These are phyloP conservation scores for Dicrostonyx torquatus DNA, from an alignment of 2,797 vertebrate species.

Conservation along the genomic window DNA sequence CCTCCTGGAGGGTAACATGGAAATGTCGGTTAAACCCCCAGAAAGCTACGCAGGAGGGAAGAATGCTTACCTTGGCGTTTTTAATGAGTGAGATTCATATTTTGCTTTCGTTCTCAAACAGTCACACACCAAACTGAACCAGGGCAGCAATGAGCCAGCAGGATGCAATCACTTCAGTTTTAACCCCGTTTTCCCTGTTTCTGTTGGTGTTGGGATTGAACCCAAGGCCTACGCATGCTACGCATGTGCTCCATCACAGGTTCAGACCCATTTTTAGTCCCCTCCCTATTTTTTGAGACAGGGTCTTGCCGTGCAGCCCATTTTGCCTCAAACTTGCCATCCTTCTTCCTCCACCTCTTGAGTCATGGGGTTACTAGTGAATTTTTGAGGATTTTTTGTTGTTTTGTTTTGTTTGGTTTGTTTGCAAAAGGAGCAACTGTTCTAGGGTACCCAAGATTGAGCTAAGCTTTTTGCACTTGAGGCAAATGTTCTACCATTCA, in stretches of 20 bases:
- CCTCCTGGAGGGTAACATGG: not conserved
- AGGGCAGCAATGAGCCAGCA: not conserved
- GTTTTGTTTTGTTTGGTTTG: not conserved
- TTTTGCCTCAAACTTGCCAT: not conserved
- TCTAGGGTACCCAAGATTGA: not conserved
- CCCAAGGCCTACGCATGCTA: not conserved
- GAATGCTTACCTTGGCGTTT: not conserved
- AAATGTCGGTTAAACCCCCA: not conserved
- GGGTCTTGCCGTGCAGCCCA: not conserved
- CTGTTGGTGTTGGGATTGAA: not conserved
- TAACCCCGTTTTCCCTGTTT: not conserved
- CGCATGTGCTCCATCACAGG: not conserved
- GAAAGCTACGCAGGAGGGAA: not conserved
- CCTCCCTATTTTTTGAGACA: not conserved
- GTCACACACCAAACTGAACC: not conserved
- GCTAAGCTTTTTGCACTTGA: not conserved
- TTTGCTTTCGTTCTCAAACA: slow-evolving; percentile 30
- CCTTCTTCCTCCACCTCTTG: not conserved
- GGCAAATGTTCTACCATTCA: not conserved
- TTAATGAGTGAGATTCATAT: not conserved
- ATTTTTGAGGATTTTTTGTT: not conserved
- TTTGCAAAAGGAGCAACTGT: not conserved
- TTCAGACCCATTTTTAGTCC: not conserved
- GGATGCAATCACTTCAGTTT: not conserved
- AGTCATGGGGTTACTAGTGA: not conserved